Base-by-base conservation (phyloP, 92 coral and sea anemone species). In the Porites rus region DNA sequence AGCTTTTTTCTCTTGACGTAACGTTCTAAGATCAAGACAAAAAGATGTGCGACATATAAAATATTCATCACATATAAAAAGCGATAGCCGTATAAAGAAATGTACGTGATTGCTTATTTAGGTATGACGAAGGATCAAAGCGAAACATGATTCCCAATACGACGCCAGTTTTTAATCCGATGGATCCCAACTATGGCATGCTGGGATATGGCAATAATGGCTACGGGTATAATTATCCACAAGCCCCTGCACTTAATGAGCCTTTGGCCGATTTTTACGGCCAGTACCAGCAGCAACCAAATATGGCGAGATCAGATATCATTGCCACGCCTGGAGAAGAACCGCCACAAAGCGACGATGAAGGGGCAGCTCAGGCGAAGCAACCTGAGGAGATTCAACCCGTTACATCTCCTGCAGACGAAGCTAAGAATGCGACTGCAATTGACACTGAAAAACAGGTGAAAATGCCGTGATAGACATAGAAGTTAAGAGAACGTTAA, bases 261-360 rank as follows among this genome's bases (percentile, higher is more conserved):
- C 77, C 83, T 51, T 71, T 71, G 65, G 69, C 73, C 16, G 68
- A 72, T 21, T 77, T 84, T 73, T 70, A 77, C 50, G 17, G 68
- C 16, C 88, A 73, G 84, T 71, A 70, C 72, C 87, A 92, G 75
- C 92, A 92, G 77, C 86, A 86, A 65, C 88, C 83, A 69, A 77
- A 60, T 62, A 78, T 92, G 62, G 93, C 86, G 0, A 86, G 91
- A 67, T 92, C 95, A 14, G 93, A 76, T 0, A 78, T 92, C 88
- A 63, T 82, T 50, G 65, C 21, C 10, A 59, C 93, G 24, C 90
- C 89, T 0, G 76, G 74, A 20, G 92, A 67, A 9, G 73, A 87
- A 12, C 68, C 61, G 60, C 56, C 63, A 38, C 81, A 74, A 50
- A 73, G n/a, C 52, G 79, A 78, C 9, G 85, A 78, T 19, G 90